These are phyloP conservation scores for Nemurella pictetii DNA, from an alignment of 2,888 invertebrate genomes.

Conservation along the genomic window DNA sequence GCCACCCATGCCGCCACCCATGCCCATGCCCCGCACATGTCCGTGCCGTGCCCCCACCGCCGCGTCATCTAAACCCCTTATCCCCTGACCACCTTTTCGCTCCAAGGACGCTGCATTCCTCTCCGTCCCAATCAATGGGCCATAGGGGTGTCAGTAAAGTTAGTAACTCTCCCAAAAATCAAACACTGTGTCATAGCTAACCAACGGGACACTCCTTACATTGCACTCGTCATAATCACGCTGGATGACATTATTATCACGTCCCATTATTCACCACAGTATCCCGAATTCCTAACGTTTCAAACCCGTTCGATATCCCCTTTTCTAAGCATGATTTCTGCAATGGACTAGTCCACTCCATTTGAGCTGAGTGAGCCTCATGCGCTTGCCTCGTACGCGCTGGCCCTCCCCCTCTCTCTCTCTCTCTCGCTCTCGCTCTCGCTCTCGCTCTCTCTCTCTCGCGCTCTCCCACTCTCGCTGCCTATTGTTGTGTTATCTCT, in stretches of 20 bases:
- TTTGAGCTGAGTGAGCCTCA: conserved; percentile 53
- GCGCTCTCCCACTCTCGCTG: not conserved
- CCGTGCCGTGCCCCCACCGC: conserved; percentile 21
- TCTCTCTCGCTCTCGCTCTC: not conserved
- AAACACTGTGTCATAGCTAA: not conserved
- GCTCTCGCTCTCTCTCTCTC: not conserved
- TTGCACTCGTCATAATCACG: not conserved
- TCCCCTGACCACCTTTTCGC: conserved; percentile 58
- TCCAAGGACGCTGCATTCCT: conserved; percentile 61
- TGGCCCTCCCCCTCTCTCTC: not conserved
- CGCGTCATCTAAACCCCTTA: too few species aligned
- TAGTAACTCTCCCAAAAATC: conserved; percentile 15
- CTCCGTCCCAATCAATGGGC: conserved; percentile 49
- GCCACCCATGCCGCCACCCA: conserved; percentile 27
- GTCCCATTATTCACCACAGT: not conserved
- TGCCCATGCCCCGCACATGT: not conserved
- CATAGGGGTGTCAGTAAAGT: conserved; percentile 40
- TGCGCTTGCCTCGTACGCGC: conserved; percentile 50
- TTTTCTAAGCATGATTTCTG: conserved; percentile 32
- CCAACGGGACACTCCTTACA: not conserved
- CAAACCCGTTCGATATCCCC: not conserved
- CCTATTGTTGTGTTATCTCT: not conserved
- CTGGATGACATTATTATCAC: too few species aligned
- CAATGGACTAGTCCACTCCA: conserved; percentile 54
- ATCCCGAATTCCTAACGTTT: not conserved